These are phyloP conservation scores for Syngnathus floridae DNA, from an alignment of 2,113 vertebrate genomes.

Conservation along the genomic window DNA sequence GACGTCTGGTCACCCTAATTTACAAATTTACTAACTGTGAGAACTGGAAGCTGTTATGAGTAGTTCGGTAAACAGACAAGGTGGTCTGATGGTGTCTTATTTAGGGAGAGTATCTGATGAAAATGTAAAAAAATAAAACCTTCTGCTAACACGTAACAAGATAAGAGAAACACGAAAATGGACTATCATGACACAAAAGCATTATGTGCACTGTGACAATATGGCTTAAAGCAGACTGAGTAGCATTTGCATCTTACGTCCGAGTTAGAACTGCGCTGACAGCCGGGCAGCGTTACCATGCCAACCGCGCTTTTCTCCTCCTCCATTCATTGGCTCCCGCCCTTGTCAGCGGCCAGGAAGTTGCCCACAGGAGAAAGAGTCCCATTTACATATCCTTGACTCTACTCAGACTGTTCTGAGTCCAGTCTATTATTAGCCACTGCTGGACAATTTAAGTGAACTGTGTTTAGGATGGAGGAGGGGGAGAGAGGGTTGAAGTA, in stretches of 20 bases:
- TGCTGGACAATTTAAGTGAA: slow-evolving; percentile 38
- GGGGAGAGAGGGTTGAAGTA: slow-evolving; percentile 3
- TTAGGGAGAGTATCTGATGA: background rate
- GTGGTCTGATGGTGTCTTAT: background rate
- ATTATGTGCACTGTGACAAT: background rate
- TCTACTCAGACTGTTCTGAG: slow-evolving; percentile 42
- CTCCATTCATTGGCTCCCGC: slow-evolving; percentile 58
- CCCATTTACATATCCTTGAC: slow-evolving; percentile 65
- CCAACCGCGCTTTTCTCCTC: slow-evolving; percentile 61
- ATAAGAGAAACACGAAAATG: background rate
- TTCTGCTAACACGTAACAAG: background rate
- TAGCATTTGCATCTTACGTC: slow-evolving; percentile 74
- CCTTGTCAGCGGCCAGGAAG: slow-evolving; percentile 55
- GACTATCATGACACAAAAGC: background rate
- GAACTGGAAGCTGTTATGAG: slow-evolving; percentile 54
- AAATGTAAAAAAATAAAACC: background rate
- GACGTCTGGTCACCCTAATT: too few species aligned
- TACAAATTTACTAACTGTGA: slow-evolving; percentile 46
- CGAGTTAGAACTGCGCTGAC: slow-evolving; percentile 64
- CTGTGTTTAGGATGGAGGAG: slow-evolving; percentile 27
- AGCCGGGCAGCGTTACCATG: slow-evolving; percentile 76
- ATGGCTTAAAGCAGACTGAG: slow-evolving; percentile 66
- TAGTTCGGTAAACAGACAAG: slow-evolving; percentile 38
- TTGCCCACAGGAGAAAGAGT: slow-evolving; percentile 53
- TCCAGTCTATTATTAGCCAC: slow-evolving; percentile 61